Evolutionary conservation across 2,888 invertebrate species (phyloP), one percentile per base, ranked within the genome.

Genomic region (Rotaria macrura): DNA sequence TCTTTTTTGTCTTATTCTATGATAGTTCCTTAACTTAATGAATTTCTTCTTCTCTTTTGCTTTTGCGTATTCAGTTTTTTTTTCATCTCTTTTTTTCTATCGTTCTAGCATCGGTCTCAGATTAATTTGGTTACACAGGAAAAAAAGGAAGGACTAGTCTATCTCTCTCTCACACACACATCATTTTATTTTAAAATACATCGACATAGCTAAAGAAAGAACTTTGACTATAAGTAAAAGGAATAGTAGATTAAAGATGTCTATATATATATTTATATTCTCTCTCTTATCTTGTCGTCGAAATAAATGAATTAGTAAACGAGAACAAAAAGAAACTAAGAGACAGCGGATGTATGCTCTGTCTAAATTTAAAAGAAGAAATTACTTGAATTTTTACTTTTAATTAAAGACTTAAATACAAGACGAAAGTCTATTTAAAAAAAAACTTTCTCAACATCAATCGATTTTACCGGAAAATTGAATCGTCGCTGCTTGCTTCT

Each of bases 1-100:
- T 29, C 29, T 55, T 55, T 29, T 29, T 29, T 65, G 65, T 65
- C 29, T 29, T 52, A 52, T 52, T 29, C 29, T 29, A 34, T 34
- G 65, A 65, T 65, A 65, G 65, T 65, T 65, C 65, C 65, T 65
- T 29, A 65, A 65, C 65, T 65, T 65, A 65, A 65, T 65, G 65
- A 65, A 65, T n/a, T 65, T 65, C 34, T 65, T 65, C 29, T 25
- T 57, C 57, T 29, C 57, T 57, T 65, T 65, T 55, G 29, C 29
- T 65, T 65, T 29, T 65, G 29, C 65, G 65, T 65, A 65, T 65
- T 65, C 65, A 65, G 29, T 29, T 65, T 65, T 29, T 65, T 65
- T 29, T 57, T 25, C 25, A 29, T 29, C 57, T 57, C 57, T 29
- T 12, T 29, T 55, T 57, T 57, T 25, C 57, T 29, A 54, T 54